Percentiles rank a stretch among this genome's conserved stretches.
Evolutionary conservation across 2,797 vertebrate genomes (phyloP).

Genomic region (Alcedo quadribrachys): DNA sequence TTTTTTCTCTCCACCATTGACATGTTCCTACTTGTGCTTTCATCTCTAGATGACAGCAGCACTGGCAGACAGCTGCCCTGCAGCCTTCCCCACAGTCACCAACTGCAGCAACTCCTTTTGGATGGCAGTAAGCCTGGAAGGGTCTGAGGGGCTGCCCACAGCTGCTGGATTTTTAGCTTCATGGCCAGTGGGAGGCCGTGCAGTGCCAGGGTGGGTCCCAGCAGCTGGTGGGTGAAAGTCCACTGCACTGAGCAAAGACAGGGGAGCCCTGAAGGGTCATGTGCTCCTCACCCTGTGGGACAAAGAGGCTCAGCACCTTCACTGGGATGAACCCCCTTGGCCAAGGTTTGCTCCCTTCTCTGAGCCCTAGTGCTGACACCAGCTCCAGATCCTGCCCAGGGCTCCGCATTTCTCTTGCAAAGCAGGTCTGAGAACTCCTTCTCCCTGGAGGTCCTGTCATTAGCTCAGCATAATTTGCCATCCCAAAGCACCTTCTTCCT

Average conservation of each 20-base stretch:
- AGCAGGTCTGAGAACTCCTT: background rate
- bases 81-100: background rate
- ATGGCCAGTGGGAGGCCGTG: rapidly evolving
- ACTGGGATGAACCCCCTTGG: background rate
- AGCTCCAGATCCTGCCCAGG: background rate
- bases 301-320: background rate
- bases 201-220: background rate
- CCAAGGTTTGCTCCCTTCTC: background rate
- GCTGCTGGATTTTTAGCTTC: background rate
- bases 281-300: background rate
- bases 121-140: background rate
- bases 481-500: background rate
- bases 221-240: rapidly evolving
- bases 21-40: background rate
- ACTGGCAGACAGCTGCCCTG: background rate
- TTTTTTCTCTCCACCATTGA: background rate
- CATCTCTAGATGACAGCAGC: background rate
- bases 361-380: background rate
- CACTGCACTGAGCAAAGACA: background rate
- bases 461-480: background rate
- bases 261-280: background rate
- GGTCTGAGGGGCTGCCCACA: background rate
- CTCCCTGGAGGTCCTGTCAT: background rate
- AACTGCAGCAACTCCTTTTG: background rate
- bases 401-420: background rate